Conservation (phyloP, 1,140 invertebrate species). For the Macrobrachium rosenbergii region DNA sequence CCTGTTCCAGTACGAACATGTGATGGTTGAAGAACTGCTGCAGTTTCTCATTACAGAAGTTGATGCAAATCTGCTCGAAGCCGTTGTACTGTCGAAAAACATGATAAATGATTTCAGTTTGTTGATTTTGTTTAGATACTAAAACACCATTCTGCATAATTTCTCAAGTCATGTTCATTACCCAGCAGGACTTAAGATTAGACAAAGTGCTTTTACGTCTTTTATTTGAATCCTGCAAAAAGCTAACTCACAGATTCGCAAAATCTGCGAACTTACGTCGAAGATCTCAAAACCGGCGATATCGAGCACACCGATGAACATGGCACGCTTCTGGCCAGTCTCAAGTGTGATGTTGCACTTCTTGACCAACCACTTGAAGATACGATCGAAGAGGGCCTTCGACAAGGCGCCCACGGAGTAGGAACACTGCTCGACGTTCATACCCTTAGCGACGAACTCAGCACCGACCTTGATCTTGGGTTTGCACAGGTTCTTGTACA, state of each 20-base stretch:
- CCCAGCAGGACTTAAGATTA: conserved; percentile 71
- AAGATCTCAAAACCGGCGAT: conserved; percentile 95
- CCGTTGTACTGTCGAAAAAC: conserved; percentile 70
- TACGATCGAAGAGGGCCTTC: conserved; percentile 72
- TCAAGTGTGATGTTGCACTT: conserved; percentile 74
- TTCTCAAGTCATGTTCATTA: conserved; percentile 62
- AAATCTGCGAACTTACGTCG: conserved; percentile 86
- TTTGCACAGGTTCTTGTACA: conserved; percentile 76
- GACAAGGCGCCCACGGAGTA: conserved; percentile 72
- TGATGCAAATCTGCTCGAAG: conserved; percentile 69
- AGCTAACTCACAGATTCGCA: conserved; percentile 77
- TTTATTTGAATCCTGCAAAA: neutral
- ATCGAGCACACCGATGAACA: conserved; percentile 76
- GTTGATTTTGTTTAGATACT: neutral
- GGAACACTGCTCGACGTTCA: conserved; percentile 40
- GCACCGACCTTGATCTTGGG: conserved; percentile 55
- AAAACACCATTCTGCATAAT: neutral
- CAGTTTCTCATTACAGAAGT: conserved; percentile 62
- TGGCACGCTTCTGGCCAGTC: conserved; percentile 73
- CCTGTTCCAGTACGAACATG: conserved; percentile 61
- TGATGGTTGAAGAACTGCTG: conserved; percentile 62
- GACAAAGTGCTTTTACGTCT: conserved; percentile 74
- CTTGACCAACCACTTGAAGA: conserved; percentile 74
- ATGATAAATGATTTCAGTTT: neutral
- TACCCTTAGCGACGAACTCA: conserved; percentile 45